Percentiles rank a stretch among this genome's conserved stretches.
phyloP scores from a whole-genome alignment of 2,888 invertebrate species.

The Polydrusus pterygomalis region DNA sequence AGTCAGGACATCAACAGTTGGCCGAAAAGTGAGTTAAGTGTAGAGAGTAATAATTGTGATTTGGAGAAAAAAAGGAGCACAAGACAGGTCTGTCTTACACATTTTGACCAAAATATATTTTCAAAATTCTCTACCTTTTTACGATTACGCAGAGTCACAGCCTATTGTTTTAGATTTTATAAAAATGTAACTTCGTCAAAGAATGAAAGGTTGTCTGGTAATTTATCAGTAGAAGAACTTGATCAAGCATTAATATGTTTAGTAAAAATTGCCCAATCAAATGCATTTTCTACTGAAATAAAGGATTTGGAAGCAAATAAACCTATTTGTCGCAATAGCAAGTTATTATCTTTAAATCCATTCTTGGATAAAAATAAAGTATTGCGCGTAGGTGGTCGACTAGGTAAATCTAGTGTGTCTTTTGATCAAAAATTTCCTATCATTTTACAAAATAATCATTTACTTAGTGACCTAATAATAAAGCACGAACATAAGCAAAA shows the following conservation, averaged over 20 bases:
- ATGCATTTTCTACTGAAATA: neutral
- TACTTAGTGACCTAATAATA: neutral
- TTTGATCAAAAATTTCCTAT: neutral
- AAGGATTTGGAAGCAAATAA: neutral
- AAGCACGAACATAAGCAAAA: neutral
- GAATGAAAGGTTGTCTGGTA: too few species aligned
- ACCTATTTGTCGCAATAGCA: neutral
- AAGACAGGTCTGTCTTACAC: too few species aligned
- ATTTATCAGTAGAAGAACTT: constrained; percentile 6
- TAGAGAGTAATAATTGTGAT: too few species aligned
- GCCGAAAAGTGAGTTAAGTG: too few species aligned
- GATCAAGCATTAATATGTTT: neutral
- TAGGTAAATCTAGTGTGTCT: neutral
- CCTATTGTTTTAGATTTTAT: too few species aligned
- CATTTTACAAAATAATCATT: neutral
- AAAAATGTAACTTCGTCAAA: too few species aligned
- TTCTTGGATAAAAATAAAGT: neutral
- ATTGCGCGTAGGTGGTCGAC: too few species aligned
- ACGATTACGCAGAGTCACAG: too few species aligned
- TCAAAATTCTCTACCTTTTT: too few species aligned
- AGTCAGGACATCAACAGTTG: too few species aligned
- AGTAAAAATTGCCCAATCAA: constrained; percentile 2
- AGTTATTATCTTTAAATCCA: neutral
- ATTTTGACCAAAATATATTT: too few species aligned
- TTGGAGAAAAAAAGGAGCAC: too few species aligned